Evolutionary conservation across 2,888 invertebrate genomes (phyloP).

Genomic region (Lasioglossum leucozonium): DNA sequence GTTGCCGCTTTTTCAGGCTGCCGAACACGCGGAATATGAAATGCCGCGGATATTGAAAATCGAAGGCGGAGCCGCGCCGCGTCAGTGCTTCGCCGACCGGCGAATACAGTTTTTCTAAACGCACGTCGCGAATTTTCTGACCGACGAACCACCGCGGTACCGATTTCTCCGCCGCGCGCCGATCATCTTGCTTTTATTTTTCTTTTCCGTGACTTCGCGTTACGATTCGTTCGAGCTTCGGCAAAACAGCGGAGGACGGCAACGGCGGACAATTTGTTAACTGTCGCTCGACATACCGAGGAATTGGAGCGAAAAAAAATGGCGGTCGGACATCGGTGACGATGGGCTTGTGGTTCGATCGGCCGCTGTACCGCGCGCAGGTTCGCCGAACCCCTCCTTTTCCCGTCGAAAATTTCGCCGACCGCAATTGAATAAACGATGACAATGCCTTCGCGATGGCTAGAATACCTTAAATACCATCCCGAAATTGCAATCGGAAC

Average conservation of each 20-base stretch:
- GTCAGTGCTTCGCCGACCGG: background rate
- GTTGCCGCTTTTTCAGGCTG: background rate
- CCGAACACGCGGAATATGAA: background rate
- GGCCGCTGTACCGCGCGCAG: background rate
- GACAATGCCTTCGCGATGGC: slow-evolving; percentile 6
- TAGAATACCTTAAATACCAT: slow-evolving; percentile 39
- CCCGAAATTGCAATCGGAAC: slow-evolving; percentile 11
- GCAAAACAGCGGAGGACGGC: too few relatives aligned
- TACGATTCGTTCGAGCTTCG: background rate
- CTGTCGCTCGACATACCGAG: slow-evolving; percentile 3
- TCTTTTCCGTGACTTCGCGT: background rate
- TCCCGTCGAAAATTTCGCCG: slow-evolving; percentile 14
- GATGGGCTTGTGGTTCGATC: background rate
- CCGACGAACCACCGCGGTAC: background rate
- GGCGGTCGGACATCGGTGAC: background rate
- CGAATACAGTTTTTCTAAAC: background rate
- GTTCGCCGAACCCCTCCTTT: background rate
- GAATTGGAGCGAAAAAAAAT: slow-evolving; percentile 16
- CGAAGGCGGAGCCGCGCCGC: background rate
- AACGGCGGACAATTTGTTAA: background rate
- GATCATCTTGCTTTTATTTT: background rate
- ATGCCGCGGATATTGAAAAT: slow-evolving; percentile 9
- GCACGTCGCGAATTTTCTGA: background rate
- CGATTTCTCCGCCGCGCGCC: background rate
- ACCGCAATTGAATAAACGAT: slow-evolving; percentile 32